Base-by-base conservation (phyloP, 1,140 invertebrate species). In the Cylas formicarius region DNA sequence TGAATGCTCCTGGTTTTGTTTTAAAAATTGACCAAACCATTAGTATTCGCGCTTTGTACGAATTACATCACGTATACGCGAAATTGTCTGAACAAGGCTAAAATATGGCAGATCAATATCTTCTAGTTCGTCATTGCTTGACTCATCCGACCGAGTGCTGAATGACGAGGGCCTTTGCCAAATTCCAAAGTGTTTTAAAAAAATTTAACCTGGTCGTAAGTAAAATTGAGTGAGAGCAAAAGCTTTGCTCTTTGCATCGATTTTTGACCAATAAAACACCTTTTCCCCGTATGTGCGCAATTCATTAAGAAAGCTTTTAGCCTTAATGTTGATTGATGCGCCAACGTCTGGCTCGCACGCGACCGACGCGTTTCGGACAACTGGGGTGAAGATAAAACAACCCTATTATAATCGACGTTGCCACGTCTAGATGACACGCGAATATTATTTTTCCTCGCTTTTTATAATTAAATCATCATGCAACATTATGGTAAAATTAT, bases 221-320 rank as follows among this genome's bases (percentile, higher is more conserved):
- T 4, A 34, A 18, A 3, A 18, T 2, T 4, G n/a, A 34, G 17
- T 11, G n/a, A 9, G 14, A 28, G 2, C 2, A 11, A 28, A 28
- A 5, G 27, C 16, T 2, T 28, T 28, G 4, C 11, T 14, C 27
- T 28, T n/a, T n/a, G 2, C 27, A 14, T 28, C 11, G 27, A 18
- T 8, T 16, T 11, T 18, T 16, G n/a, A n/a, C 10, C 17, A 16
- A 16, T 7, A 9, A 9, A 8, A 6, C 8, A 29, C 23, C 9
- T 9, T 16, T 14, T 13, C 20, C 24, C 16, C 11, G 9, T 2
- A n/a, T 22, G 13, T 37, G 35, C 20, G 38, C 38, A 61, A 57
- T 61, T 61, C 53, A 61, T 61, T 61, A 59, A 48, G 40, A 50
- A 61, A 56, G 50, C 59, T 61, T 61, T 61, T 61, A 61, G 52